Evolutionary conservation across 2,888 invertebrate genomes (phyloP), one percentile per base, ranked within the genome.

Genomic region (Elegia similella): DNA sequence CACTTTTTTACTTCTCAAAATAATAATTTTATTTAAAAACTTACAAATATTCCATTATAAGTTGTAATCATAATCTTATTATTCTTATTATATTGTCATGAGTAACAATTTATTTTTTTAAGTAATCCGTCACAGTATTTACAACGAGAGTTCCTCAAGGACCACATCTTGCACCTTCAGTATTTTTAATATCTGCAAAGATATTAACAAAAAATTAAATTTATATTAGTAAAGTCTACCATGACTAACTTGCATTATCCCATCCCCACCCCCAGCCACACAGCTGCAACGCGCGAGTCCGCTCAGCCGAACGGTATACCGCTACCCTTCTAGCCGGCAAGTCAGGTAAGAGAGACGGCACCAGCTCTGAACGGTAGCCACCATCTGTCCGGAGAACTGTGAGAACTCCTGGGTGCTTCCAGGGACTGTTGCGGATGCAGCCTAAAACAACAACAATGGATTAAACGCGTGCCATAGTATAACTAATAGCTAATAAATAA

Each of bases 231-330:
- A n/a, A n/a, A n/a, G n/a, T n/a, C n/a, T n/a, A n/a, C n/a, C n/a
- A n/a, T 23, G 23, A 7, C 10, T 50, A 3, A 50, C 50, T 34
- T 64, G 86, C 89, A 74, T 84, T 83, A 73, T 96, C 95, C 78
- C 94, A 94, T 67, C 97, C 96, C 81, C 95, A 95, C 62, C 94
- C 94, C 98, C 98, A 98, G 16, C 97, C 97, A 89, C 98, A 98
- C 62, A 98, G 89, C 78, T 95, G 95, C 62, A 98, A 88, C 1
- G 97, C 97, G 77, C 95, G 94, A 66, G 95, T 95, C 62, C 98
- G 93, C 78, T 96, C 95, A 53, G 93, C 93, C 65, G 6, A 80
- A 79, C 79, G 69, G 87, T 84, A 79, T 62, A 91, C 60, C 61
- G 84, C 84, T 61, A 88, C 82, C 52, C 89, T 70, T 6, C 89